A percentile compares a stretch with the other conserved stretches of the same genome.
Conservation (phyloP, 2,797 vertebrate species). For the Amblyraja radiata region DNA sequence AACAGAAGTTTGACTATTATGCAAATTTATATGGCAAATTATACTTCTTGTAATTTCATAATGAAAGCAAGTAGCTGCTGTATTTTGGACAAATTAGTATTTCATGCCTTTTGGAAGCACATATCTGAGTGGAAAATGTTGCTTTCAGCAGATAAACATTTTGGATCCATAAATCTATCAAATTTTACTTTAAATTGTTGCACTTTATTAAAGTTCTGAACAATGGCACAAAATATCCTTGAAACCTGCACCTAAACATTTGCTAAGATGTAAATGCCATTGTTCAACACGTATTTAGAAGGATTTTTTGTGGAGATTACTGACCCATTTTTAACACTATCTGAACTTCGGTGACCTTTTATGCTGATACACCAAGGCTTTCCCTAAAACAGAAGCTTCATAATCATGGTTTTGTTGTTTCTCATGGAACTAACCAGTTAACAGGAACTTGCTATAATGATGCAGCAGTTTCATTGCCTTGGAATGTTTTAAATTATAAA, state of each 20-base stretch:
- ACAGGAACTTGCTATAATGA: neutral
- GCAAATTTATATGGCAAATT: neutral
- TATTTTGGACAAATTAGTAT: neutral
- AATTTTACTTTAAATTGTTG: too few species aligned
- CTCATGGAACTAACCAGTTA: neutral
- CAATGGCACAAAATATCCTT: neutral
- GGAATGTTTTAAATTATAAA: neutral
- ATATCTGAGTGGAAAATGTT: neutral
- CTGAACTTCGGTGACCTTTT: neutral
- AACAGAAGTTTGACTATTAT: neutral
- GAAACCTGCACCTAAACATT: neutral
- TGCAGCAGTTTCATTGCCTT: neutral
- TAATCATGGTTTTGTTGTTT: neutral
- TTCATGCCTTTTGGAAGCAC: neutral
- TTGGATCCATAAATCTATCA: neutral
- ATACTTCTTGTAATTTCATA: neutral
- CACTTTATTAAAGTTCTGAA: neutral
- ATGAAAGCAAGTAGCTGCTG: neutral
- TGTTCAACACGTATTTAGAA: neutral
- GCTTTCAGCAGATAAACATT: neutral
- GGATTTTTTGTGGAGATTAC: neutral
- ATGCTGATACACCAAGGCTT: neutral
- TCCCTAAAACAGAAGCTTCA: neutral
- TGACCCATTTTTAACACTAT: neutral
- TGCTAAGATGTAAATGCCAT: neutral